Percentiles rank a stretch among this genome's conserved stretches.
Conservation (phyloP, 2,888 invertebrate species). For the Epistrophe grossulariae region DNA sequence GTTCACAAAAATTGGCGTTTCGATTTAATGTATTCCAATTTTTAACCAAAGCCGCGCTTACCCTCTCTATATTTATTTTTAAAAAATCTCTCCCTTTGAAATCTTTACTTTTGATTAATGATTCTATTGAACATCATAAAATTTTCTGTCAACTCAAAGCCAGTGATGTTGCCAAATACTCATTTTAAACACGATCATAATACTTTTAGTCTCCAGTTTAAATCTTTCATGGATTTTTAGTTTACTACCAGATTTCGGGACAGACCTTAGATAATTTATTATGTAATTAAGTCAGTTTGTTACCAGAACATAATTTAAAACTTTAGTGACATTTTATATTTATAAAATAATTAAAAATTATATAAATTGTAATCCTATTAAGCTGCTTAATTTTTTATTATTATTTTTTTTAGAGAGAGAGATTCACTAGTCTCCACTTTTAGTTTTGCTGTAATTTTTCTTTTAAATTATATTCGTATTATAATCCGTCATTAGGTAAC, state of each 20-base stretch:
- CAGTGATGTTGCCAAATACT: too few species aligned
- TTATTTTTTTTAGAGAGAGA: slow-evolving; percentile 12
- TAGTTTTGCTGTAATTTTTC: slow-evolving; percentile 38
- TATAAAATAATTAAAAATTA: neutral
- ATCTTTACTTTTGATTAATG: too few species aligned
- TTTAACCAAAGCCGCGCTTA: too few species aligned
- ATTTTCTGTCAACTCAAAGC: too few species aligned
- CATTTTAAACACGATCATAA: too few species aligned
- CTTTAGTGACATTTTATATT: slow-evolving; percentile 3
- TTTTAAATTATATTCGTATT: slow-evolving; percentile 32
- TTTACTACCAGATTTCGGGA: neutral
- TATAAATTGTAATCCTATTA: slow-evolving; percentile 4
- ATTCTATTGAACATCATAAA: too few species aligned
- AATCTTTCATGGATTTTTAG: neutral
- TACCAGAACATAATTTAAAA: neutral
- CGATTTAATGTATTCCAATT: too few species aligned
- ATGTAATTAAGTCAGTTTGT: neutral
- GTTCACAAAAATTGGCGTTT: too few species aligned
- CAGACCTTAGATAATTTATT: neutral
- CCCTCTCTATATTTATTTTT: too few species aligned
- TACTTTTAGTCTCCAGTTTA: too few species aligned
- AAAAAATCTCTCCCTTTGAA: too few species aligned
- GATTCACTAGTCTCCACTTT: slow-evolving; percentile 19
- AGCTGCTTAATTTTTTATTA: slow-evolving; percentile 16
- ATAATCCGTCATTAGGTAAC: slow-evolving; percentile 67